Percentiles rank a stretch among this genome's conserved stretches.
phyloP scores from a whole-genome alignment of 1,140 invertebrate species.

The Tribolium castaneum region DNA sequence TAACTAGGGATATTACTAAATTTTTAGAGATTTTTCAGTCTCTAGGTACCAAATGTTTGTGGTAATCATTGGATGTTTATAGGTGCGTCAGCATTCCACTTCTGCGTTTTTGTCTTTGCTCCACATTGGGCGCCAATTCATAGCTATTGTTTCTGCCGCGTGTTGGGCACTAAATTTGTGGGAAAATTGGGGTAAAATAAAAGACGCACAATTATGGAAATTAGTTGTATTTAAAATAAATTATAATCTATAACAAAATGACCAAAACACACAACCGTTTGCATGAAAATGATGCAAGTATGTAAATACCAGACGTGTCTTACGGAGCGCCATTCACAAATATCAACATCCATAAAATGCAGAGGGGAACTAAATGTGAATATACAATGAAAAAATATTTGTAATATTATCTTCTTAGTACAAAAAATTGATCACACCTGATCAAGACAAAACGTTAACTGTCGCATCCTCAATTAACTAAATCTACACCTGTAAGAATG shows the following conservation, averaged over 20 bases:
- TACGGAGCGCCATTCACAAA: constrained; percentile 20
- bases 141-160: no score
- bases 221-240: constrained; percentile 35
- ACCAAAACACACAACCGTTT: constrained; percentile 25
- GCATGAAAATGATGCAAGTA: constrained; percentile 9
- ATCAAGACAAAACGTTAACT: constrained; percentile 40
- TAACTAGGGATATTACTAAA: no score
- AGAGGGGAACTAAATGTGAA: constrained; percentile 46
- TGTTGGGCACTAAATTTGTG: no score
- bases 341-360: constrained; percentile 40
- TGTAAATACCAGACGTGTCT: not conserved
- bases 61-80: no score
- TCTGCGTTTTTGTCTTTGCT: no score
- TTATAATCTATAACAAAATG: constrained; percentile 35
- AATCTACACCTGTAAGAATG: constrained; percentile 25
- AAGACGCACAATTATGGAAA: not conserved
- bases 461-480: constrained; percentile 8
- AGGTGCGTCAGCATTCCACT: no score
- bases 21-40: no score
- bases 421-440: constrained; percentile 54
- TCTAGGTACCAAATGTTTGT: no score
- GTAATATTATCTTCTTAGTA: constrained; percentile 46
- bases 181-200: not conserved
- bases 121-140: no score
- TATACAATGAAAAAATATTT: constrained; percentile 56